Evolutionary conservation across 2,797 vertebrate species (phyloP).

Genomic region (Gymnoscopelus microlampas): DNA sequence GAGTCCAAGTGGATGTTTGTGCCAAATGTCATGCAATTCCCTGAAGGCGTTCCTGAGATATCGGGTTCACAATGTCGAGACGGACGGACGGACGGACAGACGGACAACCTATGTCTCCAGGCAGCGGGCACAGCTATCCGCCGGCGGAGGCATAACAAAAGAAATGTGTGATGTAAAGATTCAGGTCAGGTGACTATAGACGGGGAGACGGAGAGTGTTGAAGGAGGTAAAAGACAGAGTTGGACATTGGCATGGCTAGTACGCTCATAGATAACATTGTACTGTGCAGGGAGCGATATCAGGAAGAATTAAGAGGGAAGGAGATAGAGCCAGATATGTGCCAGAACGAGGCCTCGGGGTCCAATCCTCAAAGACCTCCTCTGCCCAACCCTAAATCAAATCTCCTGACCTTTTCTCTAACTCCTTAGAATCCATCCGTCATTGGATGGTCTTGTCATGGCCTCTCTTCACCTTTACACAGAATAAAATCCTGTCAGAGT

Average conservation of each 20-base stretch:
- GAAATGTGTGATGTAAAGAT: constrained; percentile 48
- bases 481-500: constrained; percentile 38
- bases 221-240: not conserved
- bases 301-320: not conserved
- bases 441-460: constrained; percentile 57
- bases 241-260: not conserved
- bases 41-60: no score
- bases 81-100: no score
- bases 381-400: constrained; percentile 68
- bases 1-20: no score
- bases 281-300: not conserved
- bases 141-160: no score
- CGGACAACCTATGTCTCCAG: no score
- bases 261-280: not conserved
- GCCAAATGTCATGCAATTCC: no score
- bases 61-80: no score
- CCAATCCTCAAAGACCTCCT: constrained; percentile 72
- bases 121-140: no score
- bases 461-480: constrained; percentile 52
- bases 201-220: not conserved
- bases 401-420: constrained; percentile 73
- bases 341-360: constrained; percentile 53
- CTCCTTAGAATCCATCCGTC: constrained; percentile 70
- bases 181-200: constrained; percentile 35
- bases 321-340: constrained; percentile 17